Evolutionary conservation across 2,888 invertebrate species (phyloP), one percentile per base, ranked within the genome.

Genomic region (Priocnemis perturbator): DNA sequence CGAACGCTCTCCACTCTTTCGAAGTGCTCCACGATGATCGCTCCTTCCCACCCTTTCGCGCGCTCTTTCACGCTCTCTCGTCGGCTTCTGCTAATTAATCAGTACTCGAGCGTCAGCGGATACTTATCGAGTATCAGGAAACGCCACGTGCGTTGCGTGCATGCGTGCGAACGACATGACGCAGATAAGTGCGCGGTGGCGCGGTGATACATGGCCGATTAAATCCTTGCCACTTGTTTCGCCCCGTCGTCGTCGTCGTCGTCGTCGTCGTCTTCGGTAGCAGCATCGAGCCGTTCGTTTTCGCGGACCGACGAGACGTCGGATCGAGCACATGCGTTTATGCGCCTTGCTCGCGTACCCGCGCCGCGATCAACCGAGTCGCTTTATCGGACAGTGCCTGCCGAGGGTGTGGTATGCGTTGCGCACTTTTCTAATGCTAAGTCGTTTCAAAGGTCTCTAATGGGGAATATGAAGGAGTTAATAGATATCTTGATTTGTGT

Each of bases 1-100:
- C 73, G 67, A 70, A 70, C 64, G 37, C 7, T 60, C 64, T 64
- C 59, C 64, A 70, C 67, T 74, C 37, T 26, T 69, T 74, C 69
- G 20, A 67, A 53, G 48, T 63, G 56, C 56, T 57, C 48, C 20
- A 17, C 21, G 30, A n/a, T 19, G n/a, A 14, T 26, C 30, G 5
- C 7, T 60, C 17, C 26, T 20, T 2, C 47, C 5, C 37, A 5
- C 44, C 5, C 53, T 57, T 19, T 17, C 45, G 2, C 19, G 7
- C 14, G 2, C 26, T 60, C 65, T 58, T 65, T 53, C 65, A 58
- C 57, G 44, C 45, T 19, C 58, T 17, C 47, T 45, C 61, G 37
- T n/a, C 5, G 21, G 7, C 21, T 23, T 19, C 23, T 19, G 50
- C 37, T 19, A 45, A 57, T 57, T 61, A 52, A 26, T 57, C 60